Base-by-base conservation (phyloP, 2,888 invertebrate species). In the Cephus spinipes region DNA sequence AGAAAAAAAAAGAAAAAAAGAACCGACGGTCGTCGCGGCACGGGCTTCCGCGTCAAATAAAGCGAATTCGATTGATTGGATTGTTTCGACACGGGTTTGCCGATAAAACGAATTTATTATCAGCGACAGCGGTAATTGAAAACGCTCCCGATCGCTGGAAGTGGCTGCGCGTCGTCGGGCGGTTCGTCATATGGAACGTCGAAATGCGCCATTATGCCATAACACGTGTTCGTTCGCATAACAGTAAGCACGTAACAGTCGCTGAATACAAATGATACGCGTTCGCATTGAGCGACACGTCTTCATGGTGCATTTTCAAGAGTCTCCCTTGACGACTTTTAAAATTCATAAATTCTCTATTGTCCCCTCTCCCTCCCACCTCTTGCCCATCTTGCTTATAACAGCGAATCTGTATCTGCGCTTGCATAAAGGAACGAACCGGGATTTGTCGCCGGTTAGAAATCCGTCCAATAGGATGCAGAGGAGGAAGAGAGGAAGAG, bases 201-300 rank as follows among this genome's bases (percentile, higher is more conserved):
- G 71, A 71, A 71, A 71, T 15, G 31, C 71, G 55, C 55, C 55
- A 55, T 55, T 71, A 32, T 33, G 71, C 71, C 71, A 6, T 71
- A 31, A 71, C 71, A 71, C 71, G 71, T 71, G 71, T 71, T 71
- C 12, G 31, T 31, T 71, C 71, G 32, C 71, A 33, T 71, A 71
- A 71, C 71, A 71, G 71, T 71, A 71, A 71, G 71, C 71, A 33
- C 31, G 71, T 71, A 71, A 71, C 71, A 71, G 71, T 31, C 71
- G 71, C 15, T 23, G 31, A 71, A 71, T 71, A 31, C 31, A 71
- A 71, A 71, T 71, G 12, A 23, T 15, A 12, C 33, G 31, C 71
- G 12, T 71, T 71, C 15, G 1, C 71, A 71, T 32, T 15, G 71
- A 12, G 71, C 31, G 71, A 71, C 32, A 31, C 31, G 32, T 31